Percentiles rank a stretch among this genome's conserved stretches.
These are phyloP conservation scores for Dolichopus griseipennis DNA, from an alignment of 2,888 invertebrate species.

Conservation along the genomic window DNA sequence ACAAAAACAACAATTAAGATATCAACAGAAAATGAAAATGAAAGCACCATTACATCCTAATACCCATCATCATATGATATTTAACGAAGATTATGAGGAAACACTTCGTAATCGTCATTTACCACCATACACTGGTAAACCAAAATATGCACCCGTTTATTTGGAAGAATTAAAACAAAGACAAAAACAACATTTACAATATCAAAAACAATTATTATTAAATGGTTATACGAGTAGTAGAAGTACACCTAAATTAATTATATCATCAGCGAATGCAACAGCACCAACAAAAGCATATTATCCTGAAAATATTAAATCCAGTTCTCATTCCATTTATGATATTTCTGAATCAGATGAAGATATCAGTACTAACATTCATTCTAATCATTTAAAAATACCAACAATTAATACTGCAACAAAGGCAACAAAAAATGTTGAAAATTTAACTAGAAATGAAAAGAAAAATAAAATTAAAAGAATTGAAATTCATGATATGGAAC, in stretches of 20 bases:
- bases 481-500: too few species aligned
- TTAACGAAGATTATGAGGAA: constrained; percentile 4
- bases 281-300: background rate
- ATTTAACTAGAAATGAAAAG: too few species aligned
- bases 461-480: too few species aligned
- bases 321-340: too few species aligned
- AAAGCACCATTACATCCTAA: background rate
- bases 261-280: background rate
- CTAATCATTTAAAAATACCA: too few species aligned
- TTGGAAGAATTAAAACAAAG: background rate
- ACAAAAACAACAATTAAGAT: background rate
- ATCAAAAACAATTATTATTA: background rate
- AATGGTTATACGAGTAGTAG: background rate
- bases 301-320: too few species aligned
- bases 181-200: background rate
- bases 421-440: too few species aligned
- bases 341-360: too few species aligned
- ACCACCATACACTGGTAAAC: background rate
- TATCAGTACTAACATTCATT: too few species aligned
- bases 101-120: background rate
- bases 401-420: too few species aligned
- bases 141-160: background rate
- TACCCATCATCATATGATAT: background rate
- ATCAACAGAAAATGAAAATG: background rate
- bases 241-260: too few species aligned